Percentiles rank a stretch among this genome's conserved stretches.
Evolutionary conservation across 2,113 vertebrate species (phyloP).

Genomic region (human (Homo sapiens)): DNA sequence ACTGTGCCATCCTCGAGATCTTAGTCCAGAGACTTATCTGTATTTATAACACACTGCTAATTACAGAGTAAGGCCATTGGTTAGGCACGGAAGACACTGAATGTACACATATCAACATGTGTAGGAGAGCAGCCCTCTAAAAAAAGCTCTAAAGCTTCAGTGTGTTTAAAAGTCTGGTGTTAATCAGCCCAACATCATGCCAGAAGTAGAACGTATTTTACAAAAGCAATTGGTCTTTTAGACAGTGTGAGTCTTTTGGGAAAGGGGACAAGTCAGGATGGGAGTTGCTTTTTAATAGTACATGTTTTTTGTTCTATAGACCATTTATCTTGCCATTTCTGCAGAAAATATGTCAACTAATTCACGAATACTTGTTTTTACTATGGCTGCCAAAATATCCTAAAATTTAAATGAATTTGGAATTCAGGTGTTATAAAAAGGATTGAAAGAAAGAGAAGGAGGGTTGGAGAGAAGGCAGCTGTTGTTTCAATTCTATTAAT

Average conservation of each 20-base stretch:
- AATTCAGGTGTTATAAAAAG: background rate
- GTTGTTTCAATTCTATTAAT: background rate
- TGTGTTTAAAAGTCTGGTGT: background rate
- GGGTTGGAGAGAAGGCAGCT: background rate
- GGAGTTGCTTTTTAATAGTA: background rate
- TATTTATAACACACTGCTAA: background rate
- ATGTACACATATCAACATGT: background rate
- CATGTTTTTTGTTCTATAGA: background rate
- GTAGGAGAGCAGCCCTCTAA: background rate
- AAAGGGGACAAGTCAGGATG: background rate
- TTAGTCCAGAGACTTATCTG: background rate
- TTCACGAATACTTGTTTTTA: background rate
- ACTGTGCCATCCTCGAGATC: background rate
- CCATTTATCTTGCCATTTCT: background rate
- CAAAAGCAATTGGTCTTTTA: background rate
- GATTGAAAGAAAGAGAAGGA: background rate
- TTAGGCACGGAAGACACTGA: background rate
- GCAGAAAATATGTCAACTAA: background rate
- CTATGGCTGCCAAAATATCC: background rate
- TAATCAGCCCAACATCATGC: background rate
- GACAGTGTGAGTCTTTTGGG: background rate
- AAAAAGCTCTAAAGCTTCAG: background rate
- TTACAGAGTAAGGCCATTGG: background rate
- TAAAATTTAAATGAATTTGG: constrained; percentile 29
- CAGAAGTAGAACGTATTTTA: background rate